Evolutionary conservation across 2,113 vertebrate species (phyloP).

Genomic region (Silurus asotus): DNA sequence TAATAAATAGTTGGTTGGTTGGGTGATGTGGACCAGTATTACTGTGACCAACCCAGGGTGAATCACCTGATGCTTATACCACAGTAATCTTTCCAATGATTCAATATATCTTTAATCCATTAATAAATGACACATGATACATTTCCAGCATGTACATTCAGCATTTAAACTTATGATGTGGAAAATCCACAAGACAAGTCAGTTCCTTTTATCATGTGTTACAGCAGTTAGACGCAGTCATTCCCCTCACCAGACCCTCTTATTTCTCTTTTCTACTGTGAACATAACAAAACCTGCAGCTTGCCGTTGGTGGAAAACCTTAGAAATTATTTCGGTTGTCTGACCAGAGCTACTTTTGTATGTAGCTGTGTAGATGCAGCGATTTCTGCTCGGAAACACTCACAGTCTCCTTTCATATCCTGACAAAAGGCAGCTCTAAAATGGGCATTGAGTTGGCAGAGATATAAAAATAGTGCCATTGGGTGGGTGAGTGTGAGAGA

Average conservation of each 20-base stretch:
- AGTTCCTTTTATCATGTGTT: background rate
- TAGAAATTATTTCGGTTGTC: background rate
- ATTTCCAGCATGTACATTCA: background rate
- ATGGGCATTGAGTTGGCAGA: constrained; percentile 46
- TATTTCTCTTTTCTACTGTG: background rate
- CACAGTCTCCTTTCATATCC: constrained; percentile 29
- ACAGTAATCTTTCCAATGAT: background rate
- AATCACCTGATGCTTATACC: background rate
- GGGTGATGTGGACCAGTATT: background rate
- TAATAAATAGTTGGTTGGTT: background rate
- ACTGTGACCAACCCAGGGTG: background rate
- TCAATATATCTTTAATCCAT: background rate
- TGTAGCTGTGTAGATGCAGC: constrained; percentile 4
- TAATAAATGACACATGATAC: background rate
- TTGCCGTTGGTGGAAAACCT: background rate
- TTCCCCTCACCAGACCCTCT: background rate
- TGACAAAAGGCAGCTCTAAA: constrained; percentile 45
- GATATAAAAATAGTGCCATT: constrained; percentile 47
- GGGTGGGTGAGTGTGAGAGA: constrained; percentile 50
- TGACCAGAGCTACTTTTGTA: background rate
- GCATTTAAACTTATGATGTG: background rate
- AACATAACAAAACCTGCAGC: background rate
- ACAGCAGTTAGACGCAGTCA: background rate
- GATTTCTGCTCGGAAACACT: constrained; percentile 15
- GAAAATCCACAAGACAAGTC: background rate